Evolutionary conservation across 2,888 invertebrate genomes (phyloP), one percentile per base, ranked within the genome.

Genomic region (Mesorhabditis belari): DNA sequence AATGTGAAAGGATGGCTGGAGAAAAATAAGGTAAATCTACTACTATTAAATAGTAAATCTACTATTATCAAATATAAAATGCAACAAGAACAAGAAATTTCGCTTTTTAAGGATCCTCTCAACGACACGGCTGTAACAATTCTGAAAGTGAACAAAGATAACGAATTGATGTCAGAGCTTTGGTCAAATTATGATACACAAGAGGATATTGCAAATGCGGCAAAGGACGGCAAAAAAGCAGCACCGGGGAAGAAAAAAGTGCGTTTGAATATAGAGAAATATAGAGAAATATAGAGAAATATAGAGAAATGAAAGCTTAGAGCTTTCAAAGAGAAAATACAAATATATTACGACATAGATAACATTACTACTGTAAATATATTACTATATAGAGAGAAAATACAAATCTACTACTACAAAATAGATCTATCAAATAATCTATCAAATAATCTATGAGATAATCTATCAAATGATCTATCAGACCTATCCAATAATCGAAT

Each of bases 1-100:
- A 96, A 95, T 87, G 92, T 96, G 85, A 88, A 89, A 81, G 92
- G 92, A 80, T 98, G 98, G 98, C 88, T 98, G 84, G 96, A 98
- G 85, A 98, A 98, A 91, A 98, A 98, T 89, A 73, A 73, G 69
- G 60, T 63, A 24, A 29, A 26, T 2, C 21, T 3, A 17, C 3
- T 9, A 49, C 3, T 2, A 21, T n/a, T 23, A n/a, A 19, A 6
- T 6, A 44, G 12, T n/a, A 12, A 29, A 27, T 29, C n/a, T n/a
- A n/a, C n/a, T n/a, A 17, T 12, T 2, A 29, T 29, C 21, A n/a
- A 6, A 21, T 6, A 17, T 12, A 9, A 1, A 29, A 0, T 5
- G 35, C 6, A 17, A 35, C 9, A 35, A 17, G 17, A 17, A 35
- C 9, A 35, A 17, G 17, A 17, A 35, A 35, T n/a, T 1, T 35